Evolutionary conservation across 2,113 vertebrate species (phyloP).

Genomic region (Scalopus aquaticus): DNA sequence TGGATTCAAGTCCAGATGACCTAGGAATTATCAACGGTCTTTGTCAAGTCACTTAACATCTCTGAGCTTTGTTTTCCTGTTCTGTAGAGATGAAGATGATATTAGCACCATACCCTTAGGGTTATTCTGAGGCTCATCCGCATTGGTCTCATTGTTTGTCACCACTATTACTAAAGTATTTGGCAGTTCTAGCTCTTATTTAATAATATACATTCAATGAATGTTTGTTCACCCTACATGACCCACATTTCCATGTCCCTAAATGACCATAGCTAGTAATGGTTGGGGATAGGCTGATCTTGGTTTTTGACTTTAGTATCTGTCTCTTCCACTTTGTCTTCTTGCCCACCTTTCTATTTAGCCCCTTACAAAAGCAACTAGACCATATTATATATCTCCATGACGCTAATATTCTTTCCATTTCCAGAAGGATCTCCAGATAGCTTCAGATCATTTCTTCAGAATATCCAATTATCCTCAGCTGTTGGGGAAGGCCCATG

Average conservation of each 20-base stretch:
- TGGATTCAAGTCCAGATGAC: not conserved
- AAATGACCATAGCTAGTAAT: not conserved
- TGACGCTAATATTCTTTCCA: conserved; percentile 3
- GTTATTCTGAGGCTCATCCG: not conserved
- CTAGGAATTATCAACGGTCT: not conserved
- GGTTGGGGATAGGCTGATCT: not conserved
- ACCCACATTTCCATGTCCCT: not conserved
- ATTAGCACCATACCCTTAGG: not conserved
- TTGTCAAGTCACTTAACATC: not conserved
- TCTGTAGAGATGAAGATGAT: not conserved
- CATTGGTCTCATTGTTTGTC: not conserved
- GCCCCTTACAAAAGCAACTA: not conserved
- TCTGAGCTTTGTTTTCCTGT: conserved; percentile 2
- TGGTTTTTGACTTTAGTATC: not conserved
- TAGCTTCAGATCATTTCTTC: not conserved
- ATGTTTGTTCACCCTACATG: not conserved
- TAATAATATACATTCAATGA: not conserved
- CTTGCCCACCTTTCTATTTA: not conserved
- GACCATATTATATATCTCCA: not conserved
- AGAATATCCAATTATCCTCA: not conserved
- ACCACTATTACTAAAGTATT: not conserved
- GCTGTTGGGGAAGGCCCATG: not conserved
- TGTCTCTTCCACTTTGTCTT: not conserved
- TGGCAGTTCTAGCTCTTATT: not conserved
- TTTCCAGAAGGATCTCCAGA: conserved; percentile 31